These are phyloP conservation scores for Halictus rubicundus DNA, from an alignment of 1,140 invertebrate species.

Conservation along the genomic window DNA sequence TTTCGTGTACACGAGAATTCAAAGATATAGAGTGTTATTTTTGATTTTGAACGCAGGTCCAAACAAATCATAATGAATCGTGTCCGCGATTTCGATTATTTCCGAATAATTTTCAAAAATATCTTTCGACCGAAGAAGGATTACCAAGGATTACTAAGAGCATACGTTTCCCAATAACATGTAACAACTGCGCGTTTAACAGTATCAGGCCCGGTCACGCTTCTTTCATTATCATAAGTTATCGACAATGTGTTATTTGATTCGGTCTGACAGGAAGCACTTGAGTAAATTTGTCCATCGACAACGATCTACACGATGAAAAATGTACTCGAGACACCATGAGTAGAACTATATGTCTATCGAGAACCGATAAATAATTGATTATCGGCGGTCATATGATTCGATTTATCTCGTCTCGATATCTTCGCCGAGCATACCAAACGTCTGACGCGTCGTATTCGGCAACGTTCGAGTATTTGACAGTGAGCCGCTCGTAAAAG, in stretches of 20 bases:
- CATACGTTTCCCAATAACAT: background rate
- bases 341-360: background rate
- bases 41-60: no score
- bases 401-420: slow-evolving; percentile 1
- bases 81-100: no score
- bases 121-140: no score
- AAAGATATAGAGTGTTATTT: no score
- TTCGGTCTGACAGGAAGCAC: background rate
- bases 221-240: background rate
- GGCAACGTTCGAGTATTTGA: no score
- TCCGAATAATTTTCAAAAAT: no score
- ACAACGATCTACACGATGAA: background rate
- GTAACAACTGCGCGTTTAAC: background rate
- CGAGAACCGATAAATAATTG: slow-evolving; percentile 20
- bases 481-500: no score
- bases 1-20: no score
- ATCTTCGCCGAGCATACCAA: background rate
- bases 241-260: background rate
- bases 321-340: slow-evolving; percentile 16
- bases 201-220: background rate
- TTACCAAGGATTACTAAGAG: background rate
- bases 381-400: slow-evolving; percentile 36
- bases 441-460: background rate
- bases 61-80: no score
- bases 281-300: background rate